Conservation (phyloP, 2,797 vertebrate species). For the Scyliorhinus canicula region DNA sequence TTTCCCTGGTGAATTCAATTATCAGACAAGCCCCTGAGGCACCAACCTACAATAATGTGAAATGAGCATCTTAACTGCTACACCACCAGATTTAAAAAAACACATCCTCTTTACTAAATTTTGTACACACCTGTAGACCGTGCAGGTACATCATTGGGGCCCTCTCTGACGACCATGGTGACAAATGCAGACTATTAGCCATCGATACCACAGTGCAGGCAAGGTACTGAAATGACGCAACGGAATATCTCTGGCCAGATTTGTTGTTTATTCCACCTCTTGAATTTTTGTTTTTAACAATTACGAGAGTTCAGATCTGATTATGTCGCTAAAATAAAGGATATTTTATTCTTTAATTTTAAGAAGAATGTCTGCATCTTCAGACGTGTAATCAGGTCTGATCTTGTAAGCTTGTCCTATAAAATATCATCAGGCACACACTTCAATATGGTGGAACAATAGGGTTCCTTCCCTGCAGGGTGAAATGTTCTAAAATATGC, state of each 20-base stretch:
- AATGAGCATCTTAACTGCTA: constrained; percentile 35
- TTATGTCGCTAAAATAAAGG: neutral
- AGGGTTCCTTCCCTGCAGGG: constrained; percentile 37
- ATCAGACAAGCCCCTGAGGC: constrained; percentile 35
- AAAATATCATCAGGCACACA: constrained; percentile 32
- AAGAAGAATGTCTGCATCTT: constrained; percentile 24
- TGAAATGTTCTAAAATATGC: constrained; percentile 36
- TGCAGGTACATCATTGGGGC: neutral
- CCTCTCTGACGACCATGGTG: neutral
- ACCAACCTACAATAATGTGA: constrained; percentile 31
- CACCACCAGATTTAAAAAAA: constrained; percentile 24
- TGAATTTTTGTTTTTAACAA: neutral
- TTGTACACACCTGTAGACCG: constrained; percentile 15
- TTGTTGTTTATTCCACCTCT: neutral
- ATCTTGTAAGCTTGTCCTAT: constrained; percentile 31
- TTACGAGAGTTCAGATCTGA: neutral
- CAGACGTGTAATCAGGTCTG: constrained; percentile 22
- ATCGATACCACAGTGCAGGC: neutral
- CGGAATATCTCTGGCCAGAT: neutral
- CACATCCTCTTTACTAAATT: neutral
- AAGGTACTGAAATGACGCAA: neutral
- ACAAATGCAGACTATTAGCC: neutral
- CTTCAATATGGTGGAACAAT: constrained; percentile 37
- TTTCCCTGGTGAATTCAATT: constrained; percentile 39
- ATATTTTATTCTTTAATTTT: constrained; percentile 1